These are phyloP conservation scores for fruit fly (Drosophila melanogaster) DNA, from an alignment of 1,140 invertebrate species.

Conservation along the genomic window DNA sequence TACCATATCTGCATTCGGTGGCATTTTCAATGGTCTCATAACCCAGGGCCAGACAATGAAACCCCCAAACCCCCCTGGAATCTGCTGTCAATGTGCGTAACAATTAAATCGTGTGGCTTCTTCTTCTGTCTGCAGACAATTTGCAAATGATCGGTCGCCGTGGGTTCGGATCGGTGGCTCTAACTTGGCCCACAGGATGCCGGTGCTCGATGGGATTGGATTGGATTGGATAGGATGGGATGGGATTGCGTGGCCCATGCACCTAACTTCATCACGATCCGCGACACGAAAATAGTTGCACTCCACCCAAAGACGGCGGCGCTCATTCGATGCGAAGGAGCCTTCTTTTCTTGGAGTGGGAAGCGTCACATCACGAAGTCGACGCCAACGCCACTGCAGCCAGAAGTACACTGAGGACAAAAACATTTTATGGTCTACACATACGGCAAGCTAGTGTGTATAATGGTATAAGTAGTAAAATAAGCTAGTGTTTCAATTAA, in stretches of 20 bases:
- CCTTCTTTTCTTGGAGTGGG: slow-evolving; percentile 50
- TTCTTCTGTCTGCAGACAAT: slow-evolving; percentile 58
- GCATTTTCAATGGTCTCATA: slow-evolving; percentile 53
- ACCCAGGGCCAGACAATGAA: slow-evolving; percentile 48
- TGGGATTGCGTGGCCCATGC: slow-evolving; percentile 68
- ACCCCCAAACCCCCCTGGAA: neutral
- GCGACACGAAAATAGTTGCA: slow-evolving; percentile 81
- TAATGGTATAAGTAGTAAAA: neutral
- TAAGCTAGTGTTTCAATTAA: neutral
- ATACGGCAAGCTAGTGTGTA: too few species aligned
- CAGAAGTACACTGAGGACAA: slow-evolving; percentile 1
- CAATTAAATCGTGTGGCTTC: slow-evolving; percentile 83
- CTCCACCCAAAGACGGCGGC: slow-evolving; percentile 43
- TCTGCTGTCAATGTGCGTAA: slow-evolving; percentile 79
- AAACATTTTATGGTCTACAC: neutral
- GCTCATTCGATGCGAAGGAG: slow-evolving; percentile 37
- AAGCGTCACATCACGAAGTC: slow-evolving; percentile 81
- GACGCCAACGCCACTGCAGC: slow-evolving; percentile 61
- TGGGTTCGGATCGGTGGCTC: slow-evolving; percentile 15
- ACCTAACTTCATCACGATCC: slow-evolving; percentile 82
- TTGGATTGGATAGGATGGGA: slow-evolving; percentile 55
- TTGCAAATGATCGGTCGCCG: slow-evolving; percentile 59
- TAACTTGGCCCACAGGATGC: slow-evolving; percentile 53
- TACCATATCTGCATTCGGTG: slow-evolving; percentile 48
- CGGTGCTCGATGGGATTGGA: slow-evolving; percentile 32